Evolutionary conservation across 1,140 invertebrate genomes (phyloP), one percentile per base, ranked within the genome.

Genomic region (Bombus pyrosoma): DNA sequence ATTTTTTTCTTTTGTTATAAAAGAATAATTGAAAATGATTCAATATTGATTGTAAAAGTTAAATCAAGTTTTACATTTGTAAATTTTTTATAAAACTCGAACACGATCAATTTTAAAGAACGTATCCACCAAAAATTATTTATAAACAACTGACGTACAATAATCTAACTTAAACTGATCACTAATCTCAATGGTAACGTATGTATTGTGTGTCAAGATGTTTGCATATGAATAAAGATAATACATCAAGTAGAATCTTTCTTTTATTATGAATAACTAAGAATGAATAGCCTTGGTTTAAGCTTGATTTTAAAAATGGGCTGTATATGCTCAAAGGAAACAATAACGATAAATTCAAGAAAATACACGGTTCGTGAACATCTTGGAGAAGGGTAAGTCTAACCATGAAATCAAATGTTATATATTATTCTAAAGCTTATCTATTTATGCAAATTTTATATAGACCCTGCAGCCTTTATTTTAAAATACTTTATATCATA

Each of bases 281-380:
- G 93, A 91, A 97, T 97, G 97, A 97, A 97, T 91, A 96, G 96
- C 83, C 93, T 97, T 86, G 97, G 97, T 81, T 95, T 97, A 91
- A 96, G 96, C 91, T 94, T 97, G 86, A 96, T 97, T 90, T 95
- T 97, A 77, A 97, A 96, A 96, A 97, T 98, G 96, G 98, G 98
- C 47, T 98, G 98, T 93, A 95, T 98, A 37, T 98, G 98, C 95
- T 95, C 96, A 28, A 97, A 96, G 92, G 97, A 98, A 95, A 96
- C 95, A n/a, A 92, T 98, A 57, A 95, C 95, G 72, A 96, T 98
- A 76, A 98, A 98, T 94, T 96, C 96, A 43, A 96, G 96, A 81
- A 97, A 96, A 92, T 98, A 97, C 92, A 96, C 94, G 85, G 95
- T 98, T 34, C 95, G 96, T 39, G 97, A 97, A 91, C 95, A 96